Conservation (phyloP, 2,113 vertebrate genomes). For the Pogona vitticeps region DNA sequence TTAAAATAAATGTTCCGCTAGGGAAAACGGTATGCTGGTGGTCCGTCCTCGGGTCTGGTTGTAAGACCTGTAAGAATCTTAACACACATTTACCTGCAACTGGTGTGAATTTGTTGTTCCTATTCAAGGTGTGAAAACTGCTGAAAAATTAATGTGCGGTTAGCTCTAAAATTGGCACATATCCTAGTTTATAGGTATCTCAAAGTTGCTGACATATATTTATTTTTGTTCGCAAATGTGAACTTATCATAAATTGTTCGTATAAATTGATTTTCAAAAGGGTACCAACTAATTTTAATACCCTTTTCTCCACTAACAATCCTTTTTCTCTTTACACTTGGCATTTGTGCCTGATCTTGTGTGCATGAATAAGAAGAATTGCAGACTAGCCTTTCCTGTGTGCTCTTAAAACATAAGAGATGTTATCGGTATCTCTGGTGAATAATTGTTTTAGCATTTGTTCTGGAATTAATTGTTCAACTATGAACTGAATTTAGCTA, state of each 20-base stretch:
- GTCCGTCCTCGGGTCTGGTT: background rate
- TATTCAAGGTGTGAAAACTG: background rate
- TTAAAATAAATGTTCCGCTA: slow-evolving; percentile 12
- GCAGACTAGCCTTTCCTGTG: background rate
- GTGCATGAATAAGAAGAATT: background rate
- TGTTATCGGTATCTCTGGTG: background rate
- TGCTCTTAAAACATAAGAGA: background rate
- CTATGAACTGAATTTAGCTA: background rate
- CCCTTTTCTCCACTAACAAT: background rate
- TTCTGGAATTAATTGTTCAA: background rate
- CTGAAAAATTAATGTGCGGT: background rate
- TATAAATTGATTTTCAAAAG: background rate
- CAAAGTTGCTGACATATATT: background rate
- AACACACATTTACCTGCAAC: background rate
- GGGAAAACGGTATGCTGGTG: background rate
- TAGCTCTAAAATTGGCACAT: background rate
- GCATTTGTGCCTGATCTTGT: background rate
- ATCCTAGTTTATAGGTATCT: background rate
- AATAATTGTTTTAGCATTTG: background rate
- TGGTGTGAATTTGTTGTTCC: background rate
- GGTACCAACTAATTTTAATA: background rate
- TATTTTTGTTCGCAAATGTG: background rate
- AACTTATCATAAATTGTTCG: background rate
- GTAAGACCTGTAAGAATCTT: background rate
- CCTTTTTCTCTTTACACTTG: background rate